phyloP scores from a whole-genome alignment of 2,797 vertebrate species.

The Natrix natrix region DNA sequence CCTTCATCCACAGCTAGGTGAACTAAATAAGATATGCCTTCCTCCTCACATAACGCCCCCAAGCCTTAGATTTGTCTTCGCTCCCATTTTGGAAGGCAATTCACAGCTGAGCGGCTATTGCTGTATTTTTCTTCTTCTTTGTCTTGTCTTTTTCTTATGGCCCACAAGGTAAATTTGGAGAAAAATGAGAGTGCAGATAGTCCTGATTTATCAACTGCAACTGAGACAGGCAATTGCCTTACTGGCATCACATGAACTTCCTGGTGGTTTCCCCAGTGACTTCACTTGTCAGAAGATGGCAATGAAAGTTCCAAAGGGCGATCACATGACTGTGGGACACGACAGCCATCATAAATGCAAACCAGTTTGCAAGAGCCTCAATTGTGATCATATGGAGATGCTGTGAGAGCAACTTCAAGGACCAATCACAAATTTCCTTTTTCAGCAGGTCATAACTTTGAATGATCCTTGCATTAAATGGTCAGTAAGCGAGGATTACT shows the following conservation, averaged over 20 bases:
- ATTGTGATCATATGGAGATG: background rate
- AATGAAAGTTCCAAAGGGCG: background rate
- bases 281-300: background rate
- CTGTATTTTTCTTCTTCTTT: background rate
- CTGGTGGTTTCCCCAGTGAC: background rate
- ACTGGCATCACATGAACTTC: background rate
- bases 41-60: background rate
- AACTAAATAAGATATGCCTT: background rate
- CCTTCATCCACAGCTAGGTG: background rate
- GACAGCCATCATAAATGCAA: background rate
- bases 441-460: background rate
- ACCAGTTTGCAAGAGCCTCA: background rate
- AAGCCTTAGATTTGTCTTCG: background rate
- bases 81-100: background rate
- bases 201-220: background rate
- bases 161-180: background rate
- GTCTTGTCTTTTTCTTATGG: background rate
- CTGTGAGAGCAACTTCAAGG: background rate
- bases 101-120: background rate
- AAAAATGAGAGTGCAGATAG: background rate
- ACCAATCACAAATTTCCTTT: background rate
- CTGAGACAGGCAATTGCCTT: background rate
- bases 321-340: fast-evolving
- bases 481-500: background rate
- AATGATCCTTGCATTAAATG: background rate